Conservation (phyloP, 2,113 vertebrate species). For the Dasyurus viverrinus region DNA sequence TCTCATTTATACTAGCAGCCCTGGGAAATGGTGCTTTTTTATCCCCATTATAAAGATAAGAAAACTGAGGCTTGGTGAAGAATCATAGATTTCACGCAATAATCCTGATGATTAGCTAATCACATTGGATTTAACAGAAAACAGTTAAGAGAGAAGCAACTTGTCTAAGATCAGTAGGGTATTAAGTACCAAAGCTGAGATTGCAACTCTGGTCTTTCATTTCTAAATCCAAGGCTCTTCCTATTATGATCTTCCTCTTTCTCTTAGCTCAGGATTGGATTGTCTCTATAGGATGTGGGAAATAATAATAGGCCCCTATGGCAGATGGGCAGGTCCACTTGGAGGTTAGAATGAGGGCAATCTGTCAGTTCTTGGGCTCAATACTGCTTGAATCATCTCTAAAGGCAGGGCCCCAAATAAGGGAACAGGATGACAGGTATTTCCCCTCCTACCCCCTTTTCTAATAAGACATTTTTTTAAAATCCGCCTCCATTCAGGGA, state of each 20-base stretch:
- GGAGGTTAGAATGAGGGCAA: neutral
- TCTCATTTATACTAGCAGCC: too few species aligned
- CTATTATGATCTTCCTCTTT: neutral
- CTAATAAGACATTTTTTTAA: neutral
- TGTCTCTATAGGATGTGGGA: neutral
- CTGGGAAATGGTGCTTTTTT: too few species aligned
- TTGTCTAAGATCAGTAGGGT: too few species aligned
- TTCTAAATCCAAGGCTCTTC: neutral
- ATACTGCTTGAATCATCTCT: neutral
- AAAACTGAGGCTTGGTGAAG: too few species aligned
- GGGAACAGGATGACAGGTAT: neutral
- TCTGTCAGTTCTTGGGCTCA: neutral
- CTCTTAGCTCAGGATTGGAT: neutral
- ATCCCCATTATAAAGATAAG: too few species aligned
- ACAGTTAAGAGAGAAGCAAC: too few species aligned
- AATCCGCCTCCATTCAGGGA: neutral
- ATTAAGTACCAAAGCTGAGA: too few species aligned
- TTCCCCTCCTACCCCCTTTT: neutral
- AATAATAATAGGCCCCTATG: neutral
- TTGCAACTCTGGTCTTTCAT: neutral
- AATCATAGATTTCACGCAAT: too few species aligned
- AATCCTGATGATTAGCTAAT: too few species aligned
- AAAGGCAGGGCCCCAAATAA: neutral
- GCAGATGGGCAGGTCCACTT: neutral
- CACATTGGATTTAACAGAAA: too few species aligned